Evolutionary conservation across 1,140 invertebrate species (phyloP).

Genomic region (Augochlora pura): DNA sequence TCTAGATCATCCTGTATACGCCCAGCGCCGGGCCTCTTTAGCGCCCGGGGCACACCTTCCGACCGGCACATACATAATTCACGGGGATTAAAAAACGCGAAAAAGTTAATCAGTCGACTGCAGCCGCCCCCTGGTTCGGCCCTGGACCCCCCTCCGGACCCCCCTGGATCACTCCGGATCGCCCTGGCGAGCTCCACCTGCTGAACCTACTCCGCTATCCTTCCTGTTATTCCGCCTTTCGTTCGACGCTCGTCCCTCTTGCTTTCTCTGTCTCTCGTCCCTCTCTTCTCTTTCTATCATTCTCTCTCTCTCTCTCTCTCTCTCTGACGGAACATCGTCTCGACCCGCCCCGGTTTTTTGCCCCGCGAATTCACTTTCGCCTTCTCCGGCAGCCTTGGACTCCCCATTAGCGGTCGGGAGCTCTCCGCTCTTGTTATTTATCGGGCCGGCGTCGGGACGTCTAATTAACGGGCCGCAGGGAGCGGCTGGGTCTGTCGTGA

Average conservation of each 20-base stretch:
- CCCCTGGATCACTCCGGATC: not conserved
- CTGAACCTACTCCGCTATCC: not conserved
- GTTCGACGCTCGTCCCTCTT: not conserved
- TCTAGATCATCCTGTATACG: not conserved
- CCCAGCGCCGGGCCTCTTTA: slow-evolving; percentile 22
- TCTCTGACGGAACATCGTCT: too few species aligned
- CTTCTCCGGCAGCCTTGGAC: slow-evolving; percentile 17
- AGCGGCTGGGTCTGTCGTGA: slow-evolving; percentile 42
- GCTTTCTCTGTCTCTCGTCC: too few species aligned
- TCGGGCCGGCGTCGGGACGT: slow-evolving; percentile 39
- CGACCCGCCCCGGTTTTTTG: not conserved
- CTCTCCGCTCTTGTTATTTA: slow-evolving; percentile 48
- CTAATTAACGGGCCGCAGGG: slow-evolving; percentile 55
- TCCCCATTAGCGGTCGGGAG: slow-evolving; percentile 45
- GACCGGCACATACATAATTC: slow-evolving; percentile 54
- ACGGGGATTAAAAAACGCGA: slow-evolving; percentile 59
- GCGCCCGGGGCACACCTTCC: slow-evolving; percentile 46
- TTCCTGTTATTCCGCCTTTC: slow-evolving; percentile 10
- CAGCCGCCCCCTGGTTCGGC: not conserved
- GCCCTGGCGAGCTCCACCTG: not conserved
- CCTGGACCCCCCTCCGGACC: not conserved
- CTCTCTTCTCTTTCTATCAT: not conserved
- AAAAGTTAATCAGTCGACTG: slow-evolving; percentile 58
- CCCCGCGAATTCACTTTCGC: slow-evolving; percentile 33
- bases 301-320: not conserved